Percentiles rank a stretch among this genome's conserved stretches.
Evolutionary conservation across 2,888 invertebrate genomes (phyloP).

Genomic region (Coenonympha glycerion): DNA sequence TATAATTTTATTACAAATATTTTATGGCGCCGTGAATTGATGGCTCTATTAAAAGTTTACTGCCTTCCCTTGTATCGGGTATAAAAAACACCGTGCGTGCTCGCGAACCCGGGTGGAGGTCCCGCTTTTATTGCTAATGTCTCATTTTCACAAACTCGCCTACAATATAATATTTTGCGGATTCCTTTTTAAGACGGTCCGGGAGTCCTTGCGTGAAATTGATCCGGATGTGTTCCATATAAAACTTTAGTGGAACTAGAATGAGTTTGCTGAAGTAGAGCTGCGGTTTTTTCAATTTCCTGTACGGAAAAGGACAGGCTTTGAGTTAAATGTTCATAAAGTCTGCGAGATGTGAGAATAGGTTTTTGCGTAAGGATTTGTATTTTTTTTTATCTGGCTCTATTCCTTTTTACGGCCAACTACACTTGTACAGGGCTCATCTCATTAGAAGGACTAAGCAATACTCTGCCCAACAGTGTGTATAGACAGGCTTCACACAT

Average conservation of each 20-base stretch:
- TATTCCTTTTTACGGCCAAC: too few species aligned
- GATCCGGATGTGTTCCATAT: not conserved
- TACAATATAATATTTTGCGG: slow-evolving; percentile 5
- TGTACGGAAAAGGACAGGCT: too few species aligned
- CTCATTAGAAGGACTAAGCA: too few species aligned
- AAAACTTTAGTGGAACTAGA: not conserved
- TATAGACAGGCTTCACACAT: too few species aligned
- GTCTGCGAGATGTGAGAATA: too few species aligned
- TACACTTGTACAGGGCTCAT: too few species aligned
- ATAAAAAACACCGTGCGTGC: slow-evolving; percentile 18
- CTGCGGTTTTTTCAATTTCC: too few species aligned
- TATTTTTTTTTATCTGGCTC: too few species aligned
- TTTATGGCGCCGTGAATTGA: slow-evolving; percentile 45
- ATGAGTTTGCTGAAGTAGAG: not conserved
- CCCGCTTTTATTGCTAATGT: slow-evolving; percentile 29
- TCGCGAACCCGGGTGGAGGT: slow-evolving; percentile 10
- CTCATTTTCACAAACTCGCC: slow-evolving; percentile 22
- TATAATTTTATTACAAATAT: slow-evolving; percentile 60
- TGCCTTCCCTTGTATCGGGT: slow-evolving; percentile 32
- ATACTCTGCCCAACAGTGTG: too few species aligned
- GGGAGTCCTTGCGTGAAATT: not conserved
- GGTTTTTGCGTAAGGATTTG: too few species aligned
- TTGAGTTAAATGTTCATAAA: too few species aligned
- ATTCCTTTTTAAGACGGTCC: not conserved
- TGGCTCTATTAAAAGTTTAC: slow-evolving; percentile 53